These are phyloP conservation scores for Laupala kohalensis DNA, from an alignment of 1,140 invertebrate species.

Conservation along the genomic window DNA sequence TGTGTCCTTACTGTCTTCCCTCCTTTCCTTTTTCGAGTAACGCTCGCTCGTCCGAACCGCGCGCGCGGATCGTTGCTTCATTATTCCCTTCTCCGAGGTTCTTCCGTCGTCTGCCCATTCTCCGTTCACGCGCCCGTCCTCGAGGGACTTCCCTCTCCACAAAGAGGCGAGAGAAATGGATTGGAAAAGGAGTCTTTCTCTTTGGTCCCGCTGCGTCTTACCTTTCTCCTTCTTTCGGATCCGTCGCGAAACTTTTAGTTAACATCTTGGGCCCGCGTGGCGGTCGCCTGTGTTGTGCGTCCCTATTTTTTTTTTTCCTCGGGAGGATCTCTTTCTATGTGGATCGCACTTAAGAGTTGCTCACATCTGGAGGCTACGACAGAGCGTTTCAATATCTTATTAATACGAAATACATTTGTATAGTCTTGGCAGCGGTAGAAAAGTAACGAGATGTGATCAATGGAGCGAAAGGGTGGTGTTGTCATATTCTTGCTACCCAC, in stretches of 20 bases:
- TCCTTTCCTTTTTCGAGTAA: background rate
- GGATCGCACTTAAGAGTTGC: background rate
- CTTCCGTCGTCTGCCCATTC: background rate
- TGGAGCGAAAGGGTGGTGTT: no score
- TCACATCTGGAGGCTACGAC: background rate
- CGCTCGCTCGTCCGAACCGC: background rate
- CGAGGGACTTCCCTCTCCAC: background rate
- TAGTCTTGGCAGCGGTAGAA: no score
- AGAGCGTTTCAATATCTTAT: no score
- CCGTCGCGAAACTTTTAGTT: no score
- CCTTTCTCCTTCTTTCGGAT: background rate
- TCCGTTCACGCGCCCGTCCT: no score
- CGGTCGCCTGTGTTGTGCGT: background rate
- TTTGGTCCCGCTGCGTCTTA: no score
- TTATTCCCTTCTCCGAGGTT: background rate
- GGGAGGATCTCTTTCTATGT: background rate
- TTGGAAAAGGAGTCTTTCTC: slow-evolving; percentile 1
- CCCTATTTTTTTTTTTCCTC: no score
- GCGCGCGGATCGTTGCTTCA: background rate
- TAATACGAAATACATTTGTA: no score
- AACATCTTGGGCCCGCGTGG: no score
- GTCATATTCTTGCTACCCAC: no score
- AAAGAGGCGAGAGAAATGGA: slow-evolving; percentile 1
- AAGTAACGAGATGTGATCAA: no score
- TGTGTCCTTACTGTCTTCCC: background rate